Evolutionary conservation across 92 coral and sea anemone genomes (phyloP), one percentile per base, ranked within the genome.

Genomic region (Paramuricea clavata): DNA sequence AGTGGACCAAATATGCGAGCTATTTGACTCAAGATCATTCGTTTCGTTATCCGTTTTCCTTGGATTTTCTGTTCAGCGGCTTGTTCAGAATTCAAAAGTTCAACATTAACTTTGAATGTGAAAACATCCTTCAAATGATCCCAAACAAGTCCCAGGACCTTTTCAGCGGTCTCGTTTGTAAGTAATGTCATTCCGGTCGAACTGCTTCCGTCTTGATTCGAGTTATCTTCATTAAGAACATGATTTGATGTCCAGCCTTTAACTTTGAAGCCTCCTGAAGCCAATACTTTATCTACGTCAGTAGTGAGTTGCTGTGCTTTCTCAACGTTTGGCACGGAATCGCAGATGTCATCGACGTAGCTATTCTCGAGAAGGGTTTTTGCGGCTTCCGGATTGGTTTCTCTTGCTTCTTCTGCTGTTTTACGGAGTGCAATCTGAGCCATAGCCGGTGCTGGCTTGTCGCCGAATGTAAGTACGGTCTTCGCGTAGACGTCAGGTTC

Each of bases 331-430:
- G 60, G 8, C 26, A 82, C 91, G 17, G 93, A 93, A 35, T 82
- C 93, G 25, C 91, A 87, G 26, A 89, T 92, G 12, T 92, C 93
- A 41, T 89, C 93, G 90, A 89, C 90, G 69, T 86, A 86, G 7
- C 82, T 87, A 43, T 92, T 89, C n/a, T 27, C 11, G 86, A 23
- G n/a, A n/a, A n/a, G n/a, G 5, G 81, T 77, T 57, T 79, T 73
- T 3, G 95, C 92, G 82, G 94, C 94, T 68, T 39, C 73, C 6
- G 90, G 94, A 65, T 35, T 52, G 4, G 41, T 81, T 9, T 28
- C 80, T 33, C 73, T 65, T 10, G 67, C 78, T 6, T 76, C 78
- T 28, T 83, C 57, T 30, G 92, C 94, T 0, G 92, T 91, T 33
- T 83, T 91, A n/a, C 89, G 49, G 6, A 91, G 59, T 12, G 22